Evolutionary conservation across 2,113 vertebrate genomes (phyloP).

Genomic region (Pteruthius melanotis): DNA sequence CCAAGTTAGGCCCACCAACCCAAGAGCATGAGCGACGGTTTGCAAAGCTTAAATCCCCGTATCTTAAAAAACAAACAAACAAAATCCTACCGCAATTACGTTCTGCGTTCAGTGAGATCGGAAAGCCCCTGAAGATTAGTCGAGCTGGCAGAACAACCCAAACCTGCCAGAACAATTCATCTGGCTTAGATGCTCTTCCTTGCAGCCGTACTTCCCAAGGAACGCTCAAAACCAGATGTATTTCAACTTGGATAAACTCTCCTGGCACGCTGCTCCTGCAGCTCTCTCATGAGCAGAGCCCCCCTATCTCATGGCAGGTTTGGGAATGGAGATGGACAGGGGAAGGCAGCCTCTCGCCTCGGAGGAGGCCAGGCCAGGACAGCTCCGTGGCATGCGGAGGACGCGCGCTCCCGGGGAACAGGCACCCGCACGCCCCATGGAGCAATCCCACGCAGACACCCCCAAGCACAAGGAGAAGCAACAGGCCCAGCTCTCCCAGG

Average conservation of each 20-base stretch:
- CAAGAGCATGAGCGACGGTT: accelerated
- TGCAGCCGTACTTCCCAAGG: background rate
- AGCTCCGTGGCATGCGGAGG: accelerated
- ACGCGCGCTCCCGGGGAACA: background rate
- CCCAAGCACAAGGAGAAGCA: background rate
- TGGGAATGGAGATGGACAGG: background rate
- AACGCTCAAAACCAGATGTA: background rate
- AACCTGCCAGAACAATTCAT: conserved; percentile 5
- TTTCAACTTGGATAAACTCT: background rate
- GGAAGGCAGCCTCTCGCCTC: background rate
- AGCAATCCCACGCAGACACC: background rate
- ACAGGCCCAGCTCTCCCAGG: background rate
- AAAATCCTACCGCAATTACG: background rate
- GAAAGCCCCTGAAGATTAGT: conserved; percentile 11
- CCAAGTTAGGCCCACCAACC: background rate
- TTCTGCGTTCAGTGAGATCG: background rate
- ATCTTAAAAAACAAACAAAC: background rate
- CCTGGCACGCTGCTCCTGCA: background rate
- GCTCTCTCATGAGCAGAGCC: background rate
- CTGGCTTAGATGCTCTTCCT: background rate
- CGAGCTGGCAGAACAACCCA: background rate
- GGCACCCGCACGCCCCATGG: accelerated
- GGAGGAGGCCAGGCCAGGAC: background rate
- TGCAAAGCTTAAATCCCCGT: background rate
- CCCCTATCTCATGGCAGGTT: background rate